Base-by-base conservation (phyloP, 2,113 vertebrate species). In the Zapus hudsonius region DNA sequence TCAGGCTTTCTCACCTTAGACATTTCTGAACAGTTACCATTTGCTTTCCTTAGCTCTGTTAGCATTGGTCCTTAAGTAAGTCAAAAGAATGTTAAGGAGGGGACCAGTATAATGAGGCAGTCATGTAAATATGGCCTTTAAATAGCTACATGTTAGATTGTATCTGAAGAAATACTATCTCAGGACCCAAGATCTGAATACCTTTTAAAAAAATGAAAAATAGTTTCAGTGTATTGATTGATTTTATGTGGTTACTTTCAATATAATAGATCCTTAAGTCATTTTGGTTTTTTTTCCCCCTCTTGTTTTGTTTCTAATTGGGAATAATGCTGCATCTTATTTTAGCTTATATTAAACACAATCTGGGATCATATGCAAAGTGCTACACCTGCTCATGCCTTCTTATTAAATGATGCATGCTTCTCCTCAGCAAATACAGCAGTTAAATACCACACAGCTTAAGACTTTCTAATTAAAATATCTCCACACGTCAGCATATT, bases 391-490 rank as follows among this genome's bases (percentile, higher is more conserved):
- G 97, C 96, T 98, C 94, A 90, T 97, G 96, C 95, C 94, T 96
- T 96, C 95, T 97, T 98, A 98, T 97, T 98, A 98, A 98, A 98
- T 98, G 98, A 98, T 97, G 97, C 98, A 97, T 98, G 97, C 94
- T 96, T 78, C 92, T 96, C 97, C 97, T 98, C 96, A 95, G 96
- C 98, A 98, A 98, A 98, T 98, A 98, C 59, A 98, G 98, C 98
- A 96, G 98, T 98, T 98, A 98, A 98, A 97, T 98, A 98, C 97
- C 97, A 98, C 97, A 1, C 96, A 97, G 98, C 97, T 97, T 98
- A 98, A 98, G 97, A 98, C 98, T 98, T 98, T 98, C 98, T 99
- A 99, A 99, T 99, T 99, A 99, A 99, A 99, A 98, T 98, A 98
- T 99, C 98, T 99, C 98, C 97, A 97, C 97, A 98, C 99, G 98